Percentiles rank a stretch among this genome's conserved stretches.
phyloP scores from a whole-genome alignment of 2,888 invertebrate species.

The Luperina testacea region DNA sequence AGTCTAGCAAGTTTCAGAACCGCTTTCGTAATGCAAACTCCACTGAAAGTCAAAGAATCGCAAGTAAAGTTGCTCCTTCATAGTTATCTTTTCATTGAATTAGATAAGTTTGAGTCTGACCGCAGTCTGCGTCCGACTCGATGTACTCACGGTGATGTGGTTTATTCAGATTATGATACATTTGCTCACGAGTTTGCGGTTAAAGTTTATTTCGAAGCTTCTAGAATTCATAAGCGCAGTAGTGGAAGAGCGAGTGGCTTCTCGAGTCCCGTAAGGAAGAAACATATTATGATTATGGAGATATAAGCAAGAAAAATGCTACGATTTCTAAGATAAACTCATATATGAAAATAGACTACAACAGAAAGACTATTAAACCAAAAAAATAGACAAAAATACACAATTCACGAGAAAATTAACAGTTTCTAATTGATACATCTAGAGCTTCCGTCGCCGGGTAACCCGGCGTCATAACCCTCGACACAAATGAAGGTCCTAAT shows the following conservation, averaged over 20 bases:
- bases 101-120: slow-evolving; percentile 40
- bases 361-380: too few relatives aligned
- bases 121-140: slow-evolving; percentile 17
- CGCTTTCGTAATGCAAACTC: slow-evolving; percentile 22
- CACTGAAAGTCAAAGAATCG: slow-evolving; percentile 20
- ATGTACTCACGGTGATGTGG: slow-evolving; percentile 13
- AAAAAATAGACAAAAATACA: not conserved
- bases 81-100: slow-evolving; percentile 47
- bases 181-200: slow-evolving; percentile 31
- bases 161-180: slow-evolving; percentile 35
- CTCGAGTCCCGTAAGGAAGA: not conserved
- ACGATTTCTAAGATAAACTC: not conserved
- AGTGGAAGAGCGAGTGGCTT: slow-evolving; percentile 15
- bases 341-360: too few relatives aligned
- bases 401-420: slow-evolving; percentile 17
- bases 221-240: slow-evolving; percentile 11
- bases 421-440: slow-evolving; percentile 30
- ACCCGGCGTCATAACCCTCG: slow-evolving; percentile 10
- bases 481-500: slow-evolving; percentile 38
- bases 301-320: not conserved
- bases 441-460: slow-evolving; percentile 1
- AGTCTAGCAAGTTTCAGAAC: not conserved
- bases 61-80: slow-evolving; percentile 22
- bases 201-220: slow-evolving; percentile 41
- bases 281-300: not conserved